These are phyloP conservation scores for Xyrauchen texanus DNA, from an alignment of 2,113 vertebrate genomes.

Conservation along the genomic window DNA sequence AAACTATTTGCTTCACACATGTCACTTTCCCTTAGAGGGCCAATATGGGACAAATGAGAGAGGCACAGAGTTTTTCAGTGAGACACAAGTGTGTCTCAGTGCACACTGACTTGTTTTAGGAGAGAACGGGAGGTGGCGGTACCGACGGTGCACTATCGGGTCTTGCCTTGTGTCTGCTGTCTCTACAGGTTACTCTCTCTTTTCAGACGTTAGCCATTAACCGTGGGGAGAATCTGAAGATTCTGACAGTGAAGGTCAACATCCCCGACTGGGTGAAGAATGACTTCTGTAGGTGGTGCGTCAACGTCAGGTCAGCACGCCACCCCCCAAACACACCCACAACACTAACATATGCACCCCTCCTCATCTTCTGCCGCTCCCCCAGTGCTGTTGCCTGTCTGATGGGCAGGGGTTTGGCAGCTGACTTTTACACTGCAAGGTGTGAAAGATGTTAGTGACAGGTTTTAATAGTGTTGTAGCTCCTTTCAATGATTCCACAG, in stretches of 20 bases:
- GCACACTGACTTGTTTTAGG: constrained; percentile 4
- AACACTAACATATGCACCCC: constrained; percentile 18
- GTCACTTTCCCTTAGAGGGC: constrained; percentile 73
- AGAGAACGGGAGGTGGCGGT: constrained; percentile 17
- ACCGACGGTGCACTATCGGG: constrained; percentile 37
- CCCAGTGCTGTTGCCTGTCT: neutral
- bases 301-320: constrained; percentile 88
- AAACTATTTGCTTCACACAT: constrained; percentile 78
- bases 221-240: constrained; percentile 98
- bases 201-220: constrained; percentile 96
- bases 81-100: constrained; percentile 6
- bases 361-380: neutral
- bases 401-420: neutral
- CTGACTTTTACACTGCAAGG: neutral
- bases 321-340: constrained; percentile 9
- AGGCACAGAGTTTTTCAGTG: constrained; percentile 45
- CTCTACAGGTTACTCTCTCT: constrained; percentile 69
- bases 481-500: neutral
- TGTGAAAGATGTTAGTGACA: neutral
- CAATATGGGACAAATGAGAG: constrained; percentile 60
- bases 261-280: constrained; percentile 91
- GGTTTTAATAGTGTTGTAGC: neutral
- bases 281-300: constrained; percentile 91
- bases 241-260: constrained; percentile 96
- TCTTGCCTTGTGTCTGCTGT: constrained; percentile 68